These are phyloP conservation scores for Drosophila anomalata DNA, from an alignment of 2,888 invertebrate genomes.

Conservation along the genomic window DNA sequence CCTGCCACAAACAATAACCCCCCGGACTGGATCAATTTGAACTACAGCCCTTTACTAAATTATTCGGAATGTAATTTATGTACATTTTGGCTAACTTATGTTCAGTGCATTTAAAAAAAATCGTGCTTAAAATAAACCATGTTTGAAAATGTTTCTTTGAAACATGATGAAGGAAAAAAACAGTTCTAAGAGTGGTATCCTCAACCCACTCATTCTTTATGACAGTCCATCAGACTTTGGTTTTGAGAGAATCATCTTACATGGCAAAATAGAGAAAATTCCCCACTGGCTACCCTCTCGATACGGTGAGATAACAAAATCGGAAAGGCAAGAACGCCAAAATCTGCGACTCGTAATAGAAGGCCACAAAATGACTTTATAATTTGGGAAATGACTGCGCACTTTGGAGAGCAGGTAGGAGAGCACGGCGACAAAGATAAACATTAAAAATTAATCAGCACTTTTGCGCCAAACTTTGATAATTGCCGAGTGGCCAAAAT, in stretches of 20 bases:
- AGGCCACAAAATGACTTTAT: constrained; percentile 66
- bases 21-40: background rate
- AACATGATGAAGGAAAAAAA: too few species aligned
- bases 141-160: too few species aligned
- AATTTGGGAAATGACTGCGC: constrained; percentile 69
- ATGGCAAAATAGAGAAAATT: background rate
- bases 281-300: background rate
- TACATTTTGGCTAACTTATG: background rate
- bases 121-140: too few species aligned
- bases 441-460: constrained; percentile 81
- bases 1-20: constrained; percentile 7
- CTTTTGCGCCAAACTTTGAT: constrained; percentile 74
- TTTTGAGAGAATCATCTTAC: background rate
- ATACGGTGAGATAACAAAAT: constrained; percentile 5
- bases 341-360: constrained; percentile 25
- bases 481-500: constrained; percentile 59
- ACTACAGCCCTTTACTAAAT: background rate
- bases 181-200: background rate
- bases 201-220: constrained; percentile 1
- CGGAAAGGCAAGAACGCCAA: constrained; percentile 16
- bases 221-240: background rate
- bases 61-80: constrained; percentile 1
- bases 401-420: constrained; percentile 33
- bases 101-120: too few species aligned
- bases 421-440: constrained; percentile 60